Conservation (phyloP, 2,113 vertebrate species). For the Recurvirostra avosetta region DNA sequence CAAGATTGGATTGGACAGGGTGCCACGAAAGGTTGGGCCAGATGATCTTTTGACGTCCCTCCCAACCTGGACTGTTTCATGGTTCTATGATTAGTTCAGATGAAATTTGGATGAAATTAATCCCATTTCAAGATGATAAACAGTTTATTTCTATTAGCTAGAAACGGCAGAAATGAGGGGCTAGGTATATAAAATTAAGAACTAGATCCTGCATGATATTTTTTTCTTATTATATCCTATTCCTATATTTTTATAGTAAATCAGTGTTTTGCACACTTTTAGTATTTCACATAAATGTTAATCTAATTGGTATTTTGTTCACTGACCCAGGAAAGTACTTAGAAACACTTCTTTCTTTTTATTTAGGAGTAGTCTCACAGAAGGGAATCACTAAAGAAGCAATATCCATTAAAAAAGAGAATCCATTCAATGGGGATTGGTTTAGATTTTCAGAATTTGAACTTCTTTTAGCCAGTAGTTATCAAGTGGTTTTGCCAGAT, state of each 20-base stretch:
- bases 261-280: background rate
- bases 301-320: background rate
- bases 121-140: background rate
- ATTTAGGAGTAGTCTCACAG: background rate
- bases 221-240: background rate
- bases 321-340: background rate
- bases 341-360: background rate
- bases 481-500: background rate
- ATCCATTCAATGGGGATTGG: background rate
- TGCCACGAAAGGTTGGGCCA: background rate
- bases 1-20: background rate
- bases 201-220: background rate
- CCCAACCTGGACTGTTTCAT: background rate
- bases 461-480: background rate
- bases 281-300: background rate
- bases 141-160: background rate
- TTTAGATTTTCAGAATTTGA: background rate
- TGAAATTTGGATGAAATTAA: background rate
- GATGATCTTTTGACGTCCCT: background rate
- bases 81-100: background rate
- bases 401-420: background rate
- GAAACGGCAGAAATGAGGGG: background rate
- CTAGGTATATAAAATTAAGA: background rate
- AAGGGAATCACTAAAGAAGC: background rate
- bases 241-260: background rate